Base-by-base conservation (phyloP, 2,797 vertebrate species). In the Thamnophis elegans region DNA sequence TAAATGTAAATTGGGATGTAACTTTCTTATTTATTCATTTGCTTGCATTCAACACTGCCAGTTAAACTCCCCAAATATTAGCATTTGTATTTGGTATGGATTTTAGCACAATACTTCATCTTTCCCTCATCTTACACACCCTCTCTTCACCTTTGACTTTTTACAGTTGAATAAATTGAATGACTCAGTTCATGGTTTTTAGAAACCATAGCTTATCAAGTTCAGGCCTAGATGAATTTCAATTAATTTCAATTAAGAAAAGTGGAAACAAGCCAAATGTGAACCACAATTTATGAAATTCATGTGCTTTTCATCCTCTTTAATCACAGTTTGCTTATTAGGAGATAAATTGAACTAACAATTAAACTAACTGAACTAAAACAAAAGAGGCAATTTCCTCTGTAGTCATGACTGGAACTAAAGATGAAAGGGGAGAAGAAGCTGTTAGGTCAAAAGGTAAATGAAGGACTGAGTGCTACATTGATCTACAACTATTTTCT, bases 401-500 rank as follows among this genome's bases (percentile, higher is more conserved):
- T 73, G 6, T 73, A 54, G 5, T 78, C n/a, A 32, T 25, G 42
- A 26, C 5, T 22, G 2, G 32, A 47, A 14, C 13, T 58, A 14
- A 18, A 90, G 14, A 58, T 47, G 36, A 82, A 73, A 47, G 9
- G 18, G 47, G 20, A 65, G 10, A 26, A 26, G 85, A 54, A 47
- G 26, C 7, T 13, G 13, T 58, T 36, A 36, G 28, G 28, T 51
- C 28, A 16, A 54, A 20, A 9, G 9, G 28, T 20, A 68, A 6
- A n/a, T 12, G 10, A 54, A 28, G 47, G 59, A 20, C 26, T 28
- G 9, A 55, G 5, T 89, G 62, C 16, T 53, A 91, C 58, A 55
- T 8, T 78, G 20, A 78, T 51, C 58, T 22, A 20, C 20, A 53
- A 22, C 11, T 58, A 93, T 91, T 91, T 94, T 91, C 88, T 92